Base-by-base conservation (phyloP, 2,888 invertebrate species). In the Tetragnatha montana region DNA sequence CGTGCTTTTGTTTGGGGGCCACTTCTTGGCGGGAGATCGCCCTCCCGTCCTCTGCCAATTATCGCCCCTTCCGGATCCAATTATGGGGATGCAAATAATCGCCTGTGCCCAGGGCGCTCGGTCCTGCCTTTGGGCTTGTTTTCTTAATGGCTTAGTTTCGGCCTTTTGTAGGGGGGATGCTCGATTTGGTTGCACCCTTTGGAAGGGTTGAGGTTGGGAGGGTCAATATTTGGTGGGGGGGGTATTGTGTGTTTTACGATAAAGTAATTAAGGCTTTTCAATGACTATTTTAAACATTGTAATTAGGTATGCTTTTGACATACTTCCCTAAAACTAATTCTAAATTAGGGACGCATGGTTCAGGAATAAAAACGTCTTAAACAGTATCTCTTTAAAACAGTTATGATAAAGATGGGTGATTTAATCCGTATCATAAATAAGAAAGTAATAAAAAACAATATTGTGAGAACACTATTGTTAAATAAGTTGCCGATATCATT, bases 1-100 rank as follows among this genome's bases (percentile, higher is more conserved):
- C 81, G 75, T 47, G 10, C 50, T 12, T 14, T 81, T 50, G 50
- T 81, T 14, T 81, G 22, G 19, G 60, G 12, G 78, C 78, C 22
- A 78, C 14, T 17, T 21, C 17, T 78, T 78, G 78, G 78, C 78
- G 78, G 35, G 51, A 60, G 22, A 60, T 78, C 78, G 78, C 78
- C 60, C 10, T 21, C 8, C 60, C 60, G 22, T n/a, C 19, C 22
- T 60, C 7, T 71, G 73, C n/a, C n/a, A 22, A 22, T 22, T 22
- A 73, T 73, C 73, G 21, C 73, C 6, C 10, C 21, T 19, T 35
- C n/a, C 73, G 73, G 19, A 73, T 22, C 73, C 10, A 73, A 73
- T 22, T 73, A 73, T 73, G n/a, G 10, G 17, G 10, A 19, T 22
- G 21, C 17, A 73, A 73, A 73, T 73, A 22, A 22, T 22, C 73